Evolutionary conservation across 2,113 vertebrate genomes (phyloP), one percentile per base, ranked within the genome.

Genomic region (Xiphorhynchus elegans): DNA sequence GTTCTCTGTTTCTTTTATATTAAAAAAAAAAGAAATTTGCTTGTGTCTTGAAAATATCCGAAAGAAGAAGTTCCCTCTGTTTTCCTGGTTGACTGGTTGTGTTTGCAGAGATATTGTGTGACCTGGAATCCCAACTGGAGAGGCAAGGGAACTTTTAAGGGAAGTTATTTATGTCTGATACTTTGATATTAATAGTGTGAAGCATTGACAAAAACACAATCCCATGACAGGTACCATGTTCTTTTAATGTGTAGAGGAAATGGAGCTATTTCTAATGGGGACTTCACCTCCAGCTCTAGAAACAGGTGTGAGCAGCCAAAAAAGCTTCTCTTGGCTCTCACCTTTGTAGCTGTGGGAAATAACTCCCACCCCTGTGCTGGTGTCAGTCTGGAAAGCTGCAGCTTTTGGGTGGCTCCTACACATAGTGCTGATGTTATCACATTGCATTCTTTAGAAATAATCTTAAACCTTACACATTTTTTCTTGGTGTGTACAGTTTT

Each of bases 211-310:
- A 50, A 59, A n/a, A 42, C 83, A 13, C 15, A 8, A 1, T 46
- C 3, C 9, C 8, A 6, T 26, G 29, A 6, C 40, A 62, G 25
- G 37, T 31, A 18, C 13, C 25, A 3, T 11, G 31, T 49, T 67
- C 23, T 66, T 37, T 35, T 70, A 55, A 44, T 23, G 35, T 20
- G 9, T 35, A 21, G 42, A 67, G 53, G 37, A 79, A 89, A 83
- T 2, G 0, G 33, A 67, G 37, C 4, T 50, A 3, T 39, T 85
- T 78, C 56, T 79, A 33, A 28, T 0, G 1, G 29, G 23, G 7
- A 4, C n/a, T 63, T 79, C 3, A 33, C 67, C 29, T 60, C 24
- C 60, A 66, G 10, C 29, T 37, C 24, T 50, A 50, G 21, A 44
- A 70, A 13, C 20, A n/a, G n/a, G 33, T 91, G 13, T 35, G 62